These are phyloP conservation scores for Typhlichthys eigenmanni DNA, from an alignment of 2,797 vertebrate genomes.

Conservation along the genomic window DNA sequence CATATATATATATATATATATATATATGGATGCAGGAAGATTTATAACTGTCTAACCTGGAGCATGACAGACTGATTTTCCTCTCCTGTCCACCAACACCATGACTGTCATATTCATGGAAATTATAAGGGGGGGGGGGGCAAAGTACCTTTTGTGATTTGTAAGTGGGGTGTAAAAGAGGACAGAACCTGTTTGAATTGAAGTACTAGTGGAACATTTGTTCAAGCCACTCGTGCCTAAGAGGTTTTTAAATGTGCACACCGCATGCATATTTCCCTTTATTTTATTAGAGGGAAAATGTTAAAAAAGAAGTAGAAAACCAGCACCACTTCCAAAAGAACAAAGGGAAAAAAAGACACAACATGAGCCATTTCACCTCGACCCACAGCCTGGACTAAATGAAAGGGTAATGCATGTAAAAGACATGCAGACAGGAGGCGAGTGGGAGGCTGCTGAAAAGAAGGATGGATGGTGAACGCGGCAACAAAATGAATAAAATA, in stretches of 20 bases:
- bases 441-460: constrained; percentile 2
- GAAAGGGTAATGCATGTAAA: background rate
- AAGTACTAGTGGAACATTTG: too few relatives aligned
- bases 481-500: too few relatives aligned
- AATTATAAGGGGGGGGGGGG: constrained; percentile 12
- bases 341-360: background rate
- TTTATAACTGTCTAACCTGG: constrained; percentile 31
- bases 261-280: too few relatives aligned
- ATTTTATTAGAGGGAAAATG: background rate
- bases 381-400: too few relatives aligned
- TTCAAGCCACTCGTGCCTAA: too few relatives aligned
- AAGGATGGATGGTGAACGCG: background rate
- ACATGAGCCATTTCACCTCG: background rate
- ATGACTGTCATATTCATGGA: constrained; percentile 28
- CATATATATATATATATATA: background rate
- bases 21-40: constrained; percentile 6
- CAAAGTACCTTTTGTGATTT: constrained; percentile 38
- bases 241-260: too few relatives aligned
- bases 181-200: too few relatives aligned
- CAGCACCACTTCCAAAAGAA: background rate
- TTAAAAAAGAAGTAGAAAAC: too few relatives aligned
- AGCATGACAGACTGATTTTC: constrained; percentile 62
- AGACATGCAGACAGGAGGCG: background rate
- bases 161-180: too few relatives aligned
- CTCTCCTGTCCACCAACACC: constrained; percentile 53